Evolutionary conservation across 2,797 vertebrate genomes (phyloP).

Genomic region (Oryzias dopingdopingensis): DNA sequence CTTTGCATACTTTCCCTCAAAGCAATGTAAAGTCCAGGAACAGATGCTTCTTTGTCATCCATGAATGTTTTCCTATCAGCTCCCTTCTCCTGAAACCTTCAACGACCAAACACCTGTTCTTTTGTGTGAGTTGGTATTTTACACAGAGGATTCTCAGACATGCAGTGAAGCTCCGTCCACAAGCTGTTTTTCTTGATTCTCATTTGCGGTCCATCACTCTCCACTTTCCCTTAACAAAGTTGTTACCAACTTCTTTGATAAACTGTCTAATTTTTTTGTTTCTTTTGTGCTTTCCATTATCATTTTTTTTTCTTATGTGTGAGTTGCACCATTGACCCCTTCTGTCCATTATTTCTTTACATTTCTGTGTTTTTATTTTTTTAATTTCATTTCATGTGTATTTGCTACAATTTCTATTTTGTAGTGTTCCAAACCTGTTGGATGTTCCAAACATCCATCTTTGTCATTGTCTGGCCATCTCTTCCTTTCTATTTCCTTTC

Average conservation of each 20-base stretch:
- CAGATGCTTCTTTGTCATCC: slow-evolving; percentile 71
- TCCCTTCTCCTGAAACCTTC: slow-evolving; percentile 75
- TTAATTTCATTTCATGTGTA: neutral
- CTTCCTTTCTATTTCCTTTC: too few species aligned
- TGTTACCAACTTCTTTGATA: slow-evolving; percentile 20
- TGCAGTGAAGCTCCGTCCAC: slow-evolving; percentile 48
- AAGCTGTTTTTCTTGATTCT: slow-evolving; percentile 26
- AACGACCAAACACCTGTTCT: slow-evolving; percentile 81
- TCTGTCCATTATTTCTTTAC: slow-evolving; percentile 8
- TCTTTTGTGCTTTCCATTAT: slow-evolving; percentile 42
- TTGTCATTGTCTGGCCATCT: too few species aligned
- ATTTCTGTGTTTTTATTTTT: slow-evolving; percentile 21
- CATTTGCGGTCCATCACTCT: slow-evolving; percentile 26
- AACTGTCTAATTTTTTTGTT: neutral
- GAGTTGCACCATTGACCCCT: slow-evolving; percentile 33
- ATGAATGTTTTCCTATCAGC: slow-evolving; percentile 71
- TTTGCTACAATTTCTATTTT: too few species aligned
- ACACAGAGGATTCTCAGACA: slow-evolving; percentile 67
- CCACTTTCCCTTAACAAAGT: slow-evolving; percentile 39
- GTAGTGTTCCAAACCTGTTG: too few species aligned
- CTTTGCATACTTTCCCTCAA: slow-evolving; percentile 65
- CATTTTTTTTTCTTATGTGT: slow-evolving; percentile 25
- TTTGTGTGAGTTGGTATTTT: slow-evolving; percentile 79
- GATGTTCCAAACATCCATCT: too few species aligned
- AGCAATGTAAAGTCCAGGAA: slow-evolving; percentile 70